These are phyloP conservation scores for Botia almorhae DNA, from an alignment of 2,797 vertebrate genomes.

Conservation along the genomic window DNA sequence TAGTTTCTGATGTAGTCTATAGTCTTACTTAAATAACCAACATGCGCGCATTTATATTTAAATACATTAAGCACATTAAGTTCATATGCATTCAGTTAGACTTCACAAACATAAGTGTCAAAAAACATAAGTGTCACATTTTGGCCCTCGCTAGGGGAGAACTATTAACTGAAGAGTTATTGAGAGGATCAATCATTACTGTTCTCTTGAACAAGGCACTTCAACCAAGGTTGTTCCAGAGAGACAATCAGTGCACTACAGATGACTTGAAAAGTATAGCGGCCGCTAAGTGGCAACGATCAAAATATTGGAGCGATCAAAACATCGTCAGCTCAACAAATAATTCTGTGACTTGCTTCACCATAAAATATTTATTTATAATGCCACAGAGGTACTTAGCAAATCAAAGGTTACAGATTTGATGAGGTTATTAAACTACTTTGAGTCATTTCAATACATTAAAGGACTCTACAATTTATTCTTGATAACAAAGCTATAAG, in stretches of 20 bases:
- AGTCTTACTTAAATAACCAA: neutral
- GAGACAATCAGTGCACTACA: constrained; percentile 14
- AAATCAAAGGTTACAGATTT: neutral
- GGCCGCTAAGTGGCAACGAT: constrained; percentile 10
- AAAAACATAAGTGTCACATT: neutral
- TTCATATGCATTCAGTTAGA: neutral
- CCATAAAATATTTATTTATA: neutral
- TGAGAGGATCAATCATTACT: constrained; percentile 25
- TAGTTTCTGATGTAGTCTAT: too few species aligned
- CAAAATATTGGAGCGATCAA: too few species aligned
- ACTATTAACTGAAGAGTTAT: constrained; percentile 19
- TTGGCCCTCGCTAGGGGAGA: neutral
- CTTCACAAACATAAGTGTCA: neutral
- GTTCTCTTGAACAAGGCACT: constrained; percentile 15
- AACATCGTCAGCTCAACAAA: neutral
- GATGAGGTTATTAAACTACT: neutral
- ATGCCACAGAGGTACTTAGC: neutral
- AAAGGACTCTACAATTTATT: neutral
- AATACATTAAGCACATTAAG: neutral
- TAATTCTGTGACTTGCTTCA: neutral
- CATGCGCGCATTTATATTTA: neutral
- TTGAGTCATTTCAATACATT: neutral
- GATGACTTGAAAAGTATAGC: neutral
- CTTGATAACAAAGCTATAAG: neutral
- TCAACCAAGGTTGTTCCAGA: constrained; percentile 26